Evolutionary conservation across 2,797 vertebrate species (phyloP).

Genomic region (Anguilla marmorata): DNA sequence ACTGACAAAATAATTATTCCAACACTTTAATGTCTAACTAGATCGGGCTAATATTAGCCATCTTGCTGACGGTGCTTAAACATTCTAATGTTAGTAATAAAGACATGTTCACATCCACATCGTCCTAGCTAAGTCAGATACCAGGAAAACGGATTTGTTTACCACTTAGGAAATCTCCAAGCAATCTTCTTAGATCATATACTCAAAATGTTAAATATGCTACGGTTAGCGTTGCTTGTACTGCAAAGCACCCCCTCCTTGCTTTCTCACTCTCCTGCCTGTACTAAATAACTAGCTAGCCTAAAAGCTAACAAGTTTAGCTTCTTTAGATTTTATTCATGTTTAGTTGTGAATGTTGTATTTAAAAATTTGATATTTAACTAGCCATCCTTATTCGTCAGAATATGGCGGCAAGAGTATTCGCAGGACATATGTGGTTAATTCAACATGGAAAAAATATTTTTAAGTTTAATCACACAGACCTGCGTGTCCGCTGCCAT

Average conservation of each 20-base stretch:
- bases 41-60: neutral
- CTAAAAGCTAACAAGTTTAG: constrained; percentile 15
- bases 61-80: neutral
- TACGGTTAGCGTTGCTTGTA: neutral
- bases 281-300: constrained; percentile 1
- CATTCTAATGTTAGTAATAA: neutral
- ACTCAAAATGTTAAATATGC: constrained; percentile 16
- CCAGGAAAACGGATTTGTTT: neutral
- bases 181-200: neutral
- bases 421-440: neutral
- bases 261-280: neutral
- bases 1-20: neutral
- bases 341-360: neutral
- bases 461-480: constrained; percentile 61
- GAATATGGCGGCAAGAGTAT: neutral
- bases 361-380: neutral
- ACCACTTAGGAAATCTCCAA: neutral
- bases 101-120: neutral
- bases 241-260: constrained; percentile 13
- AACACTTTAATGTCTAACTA: neutral
- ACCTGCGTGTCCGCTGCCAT: constrained; percentile 99
- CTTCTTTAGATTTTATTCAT: neutral
- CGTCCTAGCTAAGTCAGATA: neutral
- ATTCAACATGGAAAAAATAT: neutral
- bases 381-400: neutral